Base-by-base conservation (phyloP, 2,888 invertebrate genomes). In the Catocala fraxini region DNA sequence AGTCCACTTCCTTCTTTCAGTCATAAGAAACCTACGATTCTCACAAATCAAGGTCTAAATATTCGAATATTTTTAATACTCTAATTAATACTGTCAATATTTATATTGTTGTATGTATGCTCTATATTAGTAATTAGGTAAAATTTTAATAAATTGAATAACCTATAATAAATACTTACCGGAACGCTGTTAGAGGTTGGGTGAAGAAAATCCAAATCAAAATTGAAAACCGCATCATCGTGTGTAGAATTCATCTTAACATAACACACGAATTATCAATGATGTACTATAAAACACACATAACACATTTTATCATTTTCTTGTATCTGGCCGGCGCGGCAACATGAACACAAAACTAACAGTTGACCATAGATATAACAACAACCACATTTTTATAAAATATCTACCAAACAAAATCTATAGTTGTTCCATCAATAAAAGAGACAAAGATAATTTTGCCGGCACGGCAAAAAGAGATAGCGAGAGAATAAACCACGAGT, bases 191-290 rank as follows among this genome's bases (percentile, higher is more conserved):
- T 73, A 48, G 81, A 58, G 58, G 80, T 61, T 62, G 84, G 80
- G n/a, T 81, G 80, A 11, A 90, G 76, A 63, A 83, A 83, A 71
- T 86, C 83, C 48, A 91, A 75, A 71, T 90, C 89, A 82, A 91
- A 91, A 68, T 88, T 84, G 2, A 85, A 73, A 51, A 88, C 67
- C 39, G 79, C 65, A 47, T 79, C 73, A 5, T 73, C 68, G 25
- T 56, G 69, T 0, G 71, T 12, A 33, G 70, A 62, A 68, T 61
- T 53, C 79, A 79, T 79, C 42, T 11, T 76, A 9, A 5, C 43
- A 55, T 52, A 58, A 33, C 45, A 53, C 56, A 41, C 53, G 4
- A 59, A 56, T 48, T 12, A 59, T n/a, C 1, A 5, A 53, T 33
- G 9, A 53, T 10, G 7, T 10, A 39, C 5, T n/a, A 42, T 43